Conservation (phyloP, 2,888 invertebrate genomes). For the Electrophaes corylata region DNA sequence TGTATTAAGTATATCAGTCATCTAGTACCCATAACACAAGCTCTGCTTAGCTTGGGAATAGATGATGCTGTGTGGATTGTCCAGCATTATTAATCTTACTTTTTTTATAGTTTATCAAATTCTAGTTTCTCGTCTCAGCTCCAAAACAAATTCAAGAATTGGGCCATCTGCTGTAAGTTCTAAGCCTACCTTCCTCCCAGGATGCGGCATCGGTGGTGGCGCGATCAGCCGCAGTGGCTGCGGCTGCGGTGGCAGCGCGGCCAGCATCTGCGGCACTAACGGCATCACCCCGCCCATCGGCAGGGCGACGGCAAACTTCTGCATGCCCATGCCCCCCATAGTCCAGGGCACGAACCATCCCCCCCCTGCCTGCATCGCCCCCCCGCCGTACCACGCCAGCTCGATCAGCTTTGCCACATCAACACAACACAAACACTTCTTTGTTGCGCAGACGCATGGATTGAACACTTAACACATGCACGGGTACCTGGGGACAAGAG, state of each 20-base stretch:
- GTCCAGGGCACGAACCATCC: constrained; percentile 80
- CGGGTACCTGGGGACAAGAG: constrained; percentile 69
- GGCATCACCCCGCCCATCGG: constrained; percentile 79
- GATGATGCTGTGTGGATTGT: no score
- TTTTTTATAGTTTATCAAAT: no score
- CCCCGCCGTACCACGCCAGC: constrained; percentile 83
- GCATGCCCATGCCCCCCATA: constrained; percentile 80
- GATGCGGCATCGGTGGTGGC: constrained; percentile 69
- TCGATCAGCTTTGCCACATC: constrained; percentile 73
- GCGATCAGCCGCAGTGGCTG: constrained; percentile 74
- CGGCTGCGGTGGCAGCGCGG: constrained; percentile 72
- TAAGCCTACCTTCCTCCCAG: constrained; percentile 68
- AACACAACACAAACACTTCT: constrained; percentile 53
- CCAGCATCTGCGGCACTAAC: constrained; percentile 72
- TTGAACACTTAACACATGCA: constrained; percentile 55
- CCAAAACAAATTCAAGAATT: no score
- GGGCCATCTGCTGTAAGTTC: neutral
- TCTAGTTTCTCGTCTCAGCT: no score
- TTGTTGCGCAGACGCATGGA: constrained; percentile 42
- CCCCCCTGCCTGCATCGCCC: constrained; percentile 78
- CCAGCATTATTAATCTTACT: no score
- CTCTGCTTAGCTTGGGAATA: no score
- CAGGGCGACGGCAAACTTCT: constrained; percentile 79
- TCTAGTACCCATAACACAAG: no score
- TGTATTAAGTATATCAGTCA: no score